Base-by-base conservation (phyloP, 2,113 vertebrate species). In the Dicentrarchus labrax region DNA sequence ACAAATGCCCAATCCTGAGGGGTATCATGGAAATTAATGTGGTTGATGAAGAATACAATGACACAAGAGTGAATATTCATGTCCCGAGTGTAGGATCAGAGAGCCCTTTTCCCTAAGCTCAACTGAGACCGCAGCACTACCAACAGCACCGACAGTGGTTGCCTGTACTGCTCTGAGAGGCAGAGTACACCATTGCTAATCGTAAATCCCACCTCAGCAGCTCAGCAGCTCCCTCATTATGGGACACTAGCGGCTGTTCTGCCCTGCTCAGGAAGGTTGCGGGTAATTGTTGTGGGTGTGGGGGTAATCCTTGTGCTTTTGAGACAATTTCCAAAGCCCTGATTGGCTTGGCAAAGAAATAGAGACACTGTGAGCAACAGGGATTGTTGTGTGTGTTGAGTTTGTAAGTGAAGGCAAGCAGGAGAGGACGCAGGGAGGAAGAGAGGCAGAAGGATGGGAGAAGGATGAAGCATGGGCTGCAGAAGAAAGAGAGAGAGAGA, bases 281-380 rank as follows among this genome's bases (percentile, higher is more conserved):
- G 90, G 81, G 74, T 85, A 80, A 89, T 74, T 86, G 72, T 81
- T 87, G 83, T 69, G 73, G 67, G 54, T 67, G 30, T 77, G 83
- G 78, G 62, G 86, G 74, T 87, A 89, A 90, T 86, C 78, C 71
- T 72, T 57, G 38, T 57, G 57, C 74, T 78, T 91, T 78, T 72
- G 48, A 85, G 77, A 76, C 72, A 71, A 53, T 84, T 92, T 87
- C 72, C 75, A 86, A 89, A 89, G 78, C 45, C 77, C 72, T 15
- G 47, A 84, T 78, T 89, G 82, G 66, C 80, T 87, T 88, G 86
- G 87, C 86, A 87, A 79, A 83, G 64, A 82, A 57, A 83, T 71
- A 50, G 67, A 79, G 74, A 78, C 66, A 54, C 30, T 61, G 69
- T 53, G 54, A 85, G 77, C 51, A 72, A 78, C 71, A 56, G 76